Percentiles rank a stretch among this genome's conserved stretches.
phyloP scores from a whole-genome alignment of 2,888 invertebrate genomes.

The Corbicula japonica region DNA sequence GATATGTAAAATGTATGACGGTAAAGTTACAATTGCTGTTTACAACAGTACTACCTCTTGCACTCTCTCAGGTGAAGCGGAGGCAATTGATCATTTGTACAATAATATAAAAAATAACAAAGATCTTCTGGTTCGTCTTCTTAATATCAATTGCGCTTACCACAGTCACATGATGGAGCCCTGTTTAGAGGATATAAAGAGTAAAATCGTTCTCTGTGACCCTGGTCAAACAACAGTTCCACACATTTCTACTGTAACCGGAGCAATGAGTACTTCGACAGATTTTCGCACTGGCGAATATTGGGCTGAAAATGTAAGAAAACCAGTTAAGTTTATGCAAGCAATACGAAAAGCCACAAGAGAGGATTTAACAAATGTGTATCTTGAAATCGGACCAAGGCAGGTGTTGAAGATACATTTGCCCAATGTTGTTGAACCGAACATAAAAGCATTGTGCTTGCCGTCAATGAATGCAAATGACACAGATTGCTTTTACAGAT shows the following conservation, averaged over 20 bases:
- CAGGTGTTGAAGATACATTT: conserved; percentile 57
- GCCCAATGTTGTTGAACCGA: conserved; percentile 11
- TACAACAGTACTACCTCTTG: conserved; percentile 68
- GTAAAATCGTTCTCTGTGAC: too few relatives aligned
- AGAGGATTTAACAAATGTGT: conserved; percentile 52
- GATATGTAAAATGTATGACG: conserved; percentile 30
- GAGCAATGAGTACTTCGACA: conserved; percentile 32
- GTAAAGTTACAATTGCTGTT: conserved; percentile 61
- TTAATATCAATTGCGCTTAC: conserved; percentile 63
- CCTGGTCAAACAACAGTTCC: not conserved
- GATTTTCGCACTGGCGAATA: conserved; percentile 66
- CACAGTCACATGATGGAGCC: conserved; percentile 62
- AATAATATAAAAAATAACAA: conserved; percentile 35
- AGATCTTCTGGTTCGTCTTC: conserved; percentile 1
- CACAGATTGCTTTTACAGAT: too few relatives aligned
- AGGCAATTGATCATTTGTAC: conserved; percentile 29
- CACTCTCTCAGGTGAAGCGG: conserved; percentile 70
- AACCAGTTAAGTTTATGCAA: conserved; percentile 72
- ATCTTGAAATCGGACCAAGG: conserved; percentile 77
- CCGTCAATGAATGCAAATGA: too few relatives aligned
- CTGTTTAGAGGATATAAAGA: conserved; percentile 49
- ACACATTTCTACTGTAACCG: conserved; percentile 62
- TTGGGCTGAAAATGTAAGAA: conserved; percentile 74
- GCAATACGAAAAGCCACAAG: conserved; percentile 54
- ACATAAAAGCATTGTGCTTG: too few relatives aligned